phyloP scores from a whole-genome alignment of 92 coral and sea anemone genomes.

The Micromussa lordhowensis region DNA sequence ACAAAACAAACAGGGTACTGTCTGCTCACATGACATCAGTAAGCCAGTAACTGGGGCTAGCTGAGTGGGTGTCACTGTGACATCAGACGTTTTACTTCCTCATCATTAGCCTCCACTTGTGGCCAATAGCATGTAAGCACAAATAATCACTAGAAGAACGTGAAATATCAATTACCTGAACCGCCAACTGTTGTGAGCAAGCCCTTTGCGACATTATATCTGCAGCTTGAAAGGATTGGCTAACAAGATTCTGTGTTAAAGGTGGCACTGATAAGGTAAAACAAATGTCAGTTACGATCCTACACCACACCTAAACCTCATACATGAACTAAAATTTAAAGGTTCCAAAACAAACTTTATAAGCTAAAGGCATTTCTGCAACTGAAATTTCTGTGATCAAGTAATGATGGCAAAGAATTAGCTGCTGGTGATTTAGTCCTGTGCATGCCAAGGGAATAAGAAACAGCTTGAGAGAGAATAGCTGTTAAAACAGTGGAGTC shows the following conservation, averaged over 20 bases:
- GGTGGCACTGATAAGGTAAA: slow-evolving; percentile 72
- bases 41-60: slow-evolving; percentile 34
- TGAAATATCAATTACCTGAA: slow-evolving; percentile 14
- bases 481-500: too few species aligned
- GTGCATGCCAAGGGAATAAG: background rate
- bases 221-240: slow-evolving; percentile 77
- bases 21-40: slow-evolving; percentile 38
- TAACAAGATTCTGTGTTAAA: slow-evolving; percentile 80
- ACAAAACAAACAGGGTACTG: slow-evolving; percentile 11
- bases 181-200: slow-evolving; percentile 66
- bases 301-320: background rate
- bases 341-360: too few species aligned
- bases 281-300: background rate
- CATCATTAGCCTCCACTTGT: slow-evolving; percentile 31
- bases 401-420: background rate
- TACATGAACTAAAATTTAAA: background rate
- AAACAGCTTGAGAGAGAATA: background rate
- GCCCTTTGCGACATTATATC: slow-evolving; percentile 79
- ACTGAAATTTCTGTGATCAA: too few species aligned
- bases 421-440: background rate
- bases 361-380: too few species aligned
- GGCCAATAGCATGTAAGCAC: background rate
- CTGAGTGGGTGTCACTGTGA: slow-evolving; percentile 36
- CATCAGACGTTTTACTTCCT: slow-evolving; percentile 53
- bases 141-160: too few species aligned